Evolutionary conservation across 2,888 invertebrate species (phyloP).

Genomic region (Parthenolecanium corni): DNA sequence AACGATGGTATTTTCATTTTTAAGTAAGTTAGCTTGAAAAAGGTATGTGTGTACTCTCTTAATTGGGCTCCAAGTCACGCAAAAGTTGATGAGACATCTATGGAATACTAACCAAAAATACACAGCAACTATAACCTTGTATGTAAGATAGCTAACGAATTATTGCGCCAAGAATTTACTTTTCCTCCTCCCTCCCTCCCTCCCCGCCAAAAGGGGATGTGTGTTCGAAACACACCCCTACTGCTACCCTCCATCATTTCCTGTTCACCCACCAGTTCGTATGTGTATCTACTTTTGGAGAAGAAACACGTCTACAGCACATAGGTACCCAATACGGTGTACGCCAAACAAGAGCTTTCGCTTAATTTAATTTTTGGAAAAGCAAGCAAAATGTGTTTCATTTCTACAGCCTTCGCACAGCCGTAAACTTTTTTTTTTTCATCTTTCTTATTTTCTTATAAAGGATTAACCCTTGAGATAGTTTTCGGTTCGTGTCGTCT

Average conservation of each 20-base stretch:
- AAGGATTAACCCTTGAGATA: neutral
- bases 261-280: no score
- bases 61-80: conserved; percentile 17
- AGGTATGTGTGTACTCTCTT: neutral
- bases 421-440: neutral
- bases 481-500: neutral
- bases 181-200: neutral
- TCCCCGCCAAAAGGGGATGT: neutral
- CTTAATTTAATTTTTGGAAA: conserved; percentile 12
- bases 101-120: conserved; percentile 18
- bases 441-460: neutral
- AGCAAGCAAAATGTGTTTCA: conserved; percentile 14
- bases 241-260: no score
- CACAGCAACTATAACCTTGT: neutral
- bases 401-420: neutral
- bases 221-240: neutral
- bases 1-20: neutral
- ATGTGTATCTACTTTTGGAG: no score
- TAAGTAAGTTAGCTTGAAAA: neutral
- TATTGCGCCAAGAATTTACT: neutral
- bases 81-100: conserved; percentile 18
- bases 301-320: conserved; percentile 2
- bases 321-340: neutral
- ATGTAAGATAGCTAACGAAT: neutral
- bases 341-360: conserved; percentile 22